Evolutionary conservation across 2,113 vertebrate genomes (phyloP).

Genomic region (Elachura formosa): DNA sequence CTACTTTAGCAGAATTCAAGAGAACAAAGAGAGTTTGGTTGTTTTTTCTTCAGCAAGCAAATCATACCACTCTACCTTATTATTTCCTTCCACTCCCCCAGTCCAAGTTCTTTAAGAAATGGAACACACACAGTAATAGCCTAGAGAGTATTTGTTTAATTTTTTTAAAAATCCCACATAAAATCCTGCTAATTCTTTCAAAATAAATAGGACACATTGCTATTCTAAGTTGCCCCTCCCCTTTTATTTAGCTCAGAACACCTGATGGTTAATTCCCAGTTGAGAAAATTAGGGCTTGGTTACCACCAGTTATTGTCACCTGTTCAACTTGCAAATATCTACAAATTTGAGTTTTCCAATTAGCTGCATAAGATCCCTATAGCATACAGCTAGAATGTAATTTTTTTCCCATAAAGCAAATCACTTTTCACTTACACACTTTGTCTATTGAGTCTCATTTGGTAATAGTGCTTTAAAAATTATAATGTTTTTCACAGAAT

Average conservation of each 20-base stretch:
- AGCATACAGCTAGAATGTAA: background rate
- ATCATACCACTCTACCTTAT: background rate
- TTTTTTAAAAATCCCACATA: background rate
- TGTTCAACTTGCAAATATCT: conserved; percentile 31
- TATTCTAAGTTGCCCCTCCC: background rate
- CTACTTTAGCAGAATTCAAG: background rate
- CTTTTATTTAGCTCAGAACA: conserved; percentile 33
- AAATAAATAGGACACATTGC: background rate
- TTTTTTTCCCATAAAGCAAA: background rate
- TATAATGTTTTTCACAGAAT: conserved; percentile 40
- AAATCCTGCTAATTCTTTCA: background rate
- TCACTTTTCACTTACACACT: conserved; percentile 48
- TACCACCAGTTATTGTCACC: conserved; percentile 56
- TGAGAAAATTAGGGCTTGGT: conserved; percentile 36
- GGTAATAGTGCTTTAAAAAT: conserved; percentile 51
- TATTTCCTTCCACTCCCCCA: background rate
- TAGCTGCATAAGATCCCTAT: background rate
- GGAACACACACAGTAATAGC: background rate
- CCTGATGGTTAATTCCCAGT: conserved; percentile 23
- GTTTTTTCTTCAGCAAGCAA: background rate
- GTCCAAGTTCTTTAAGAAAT: background rate
- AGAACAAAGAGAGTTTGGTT: background rate
- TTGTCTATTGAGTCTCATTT: conserved; percentile 34
- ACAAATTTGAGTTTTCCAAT: conserved; percentile 51
- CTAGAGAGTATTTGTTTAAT: background rate